Percentiles rank a stretch among this genome's conserved stretches.
Evolutionary conservation across 2,113 vertebrate genomes (phyloP).

Genomic region (Thryonomys swinderianus): DNA sequence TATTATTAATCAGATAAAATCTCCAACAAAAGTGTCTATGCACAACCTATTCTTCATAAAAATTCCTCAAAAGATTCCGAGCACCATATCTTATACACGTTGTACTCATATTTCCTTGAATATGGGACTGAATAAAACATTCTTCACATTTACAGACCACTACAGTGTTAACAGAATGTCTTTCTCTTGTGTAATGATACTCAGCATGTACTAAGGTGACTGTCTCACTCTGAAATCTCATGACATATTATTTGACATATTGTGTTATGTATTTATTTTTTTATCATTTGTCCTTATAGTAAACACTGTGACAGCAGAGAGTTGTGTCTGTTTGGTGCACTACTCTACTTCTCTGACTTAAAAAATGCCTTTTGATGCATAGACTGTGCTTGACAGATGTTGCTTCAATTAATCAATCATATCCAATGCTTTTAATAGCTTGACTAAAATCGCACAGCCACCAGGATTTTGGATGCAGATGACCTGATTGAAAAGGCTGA

Average conservation of each 20-base stretch:
- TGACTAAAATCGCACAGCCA: slow-evolving; percentile 36
- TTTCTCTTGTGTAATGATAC: neutral
- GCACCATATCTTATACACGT: neutral
- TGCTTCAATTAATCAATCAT: slow-evolving; percentile 28
- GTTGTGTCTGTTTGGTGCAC: neutral
- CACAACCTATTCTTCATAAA: neutral
- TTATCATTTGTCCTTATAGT: neutral
- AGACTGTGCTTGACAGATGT: slow-evolving; percentile 3
- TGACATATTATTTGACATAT: neutral
- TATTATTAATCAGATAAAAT: neutral
- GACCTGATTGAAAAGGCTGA: slow-evolving; percentile 36
- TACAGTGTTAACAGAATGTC: neutral
- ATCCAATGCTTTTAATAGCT: slow-evolving; percentile 39
- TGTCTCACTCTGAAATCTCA: neutral
- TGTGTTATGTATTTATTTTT: neutral
- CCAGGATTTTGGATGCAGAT: neutral
- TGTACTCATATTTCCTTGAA: neutral
- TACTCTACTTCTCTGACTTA: neutral
- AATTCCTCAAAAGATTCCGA: neutral
- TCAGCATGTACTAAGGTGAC: neutral
- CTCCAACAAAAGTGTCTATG: neutral
- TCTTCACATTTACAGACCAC: neutral
- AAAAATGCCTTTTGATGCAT: neutral
- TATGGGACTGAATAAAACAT: neutral
- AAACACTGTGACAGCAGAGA: neutral